phyloP scores from a whole-genome alignment of 2,888 invertebrate genomes.

The Diogma glabrata region DNA sequence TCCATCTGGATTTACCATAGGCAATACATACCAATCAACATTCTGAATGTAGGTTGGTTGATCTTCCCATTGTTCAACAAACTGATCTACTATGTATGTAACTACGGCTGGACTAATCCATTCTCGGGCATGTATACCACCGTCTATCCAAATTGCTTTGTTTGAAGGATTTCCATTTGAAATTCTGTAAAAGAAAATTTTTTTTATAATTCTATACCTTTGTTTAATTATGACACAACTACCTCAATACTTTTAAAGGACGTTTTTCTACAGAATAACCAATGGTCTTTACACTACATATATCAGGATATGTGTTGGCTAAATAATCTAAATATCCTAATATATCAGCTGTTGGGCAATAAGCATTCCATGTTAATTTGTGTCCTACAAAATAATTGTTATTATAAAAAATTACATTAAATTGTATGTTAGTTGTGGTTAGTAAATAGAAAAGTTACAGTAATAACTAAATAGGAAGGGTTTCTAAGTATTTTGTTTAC shows the following conservation, averaged over 20 bases:
- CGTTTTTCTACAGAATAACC: constrained; percentile 64
- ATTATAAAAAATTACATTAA: no score
- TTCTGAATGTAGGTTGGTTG: constrained; percentile 56
- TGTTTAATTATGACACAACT: constrained; percentile 17
- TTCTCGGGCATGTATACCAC: constrained; percentile 79
- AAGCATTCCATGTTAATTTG: constrained; percentile 65
- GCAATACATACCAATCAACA: constrained; percentile 71
- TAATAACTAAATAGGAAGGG: not conserved
- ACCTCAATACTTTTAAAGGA: constrained; percentile 52
- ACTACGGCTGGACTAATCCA: constrained; percentile 77
- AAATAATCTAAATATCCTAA: constrained; percentile 60
- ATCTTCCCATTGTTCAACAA: constrained; percentile 55
- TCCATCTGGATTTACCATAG: constrained; percentile 73
- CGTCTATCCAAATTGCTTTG: constrained; percentile 60
- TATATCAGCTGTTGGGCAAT: constrained; percentile 57
- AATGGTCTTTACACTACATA: constrained; percentile 59
- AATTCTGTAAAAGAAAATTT: constrained; percentile 37
- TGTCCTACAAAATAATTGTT: constrained; percentile 26
- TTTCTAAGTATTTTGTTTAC: constrained; percentile 25
- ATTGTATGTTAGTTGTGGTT: not conserved
- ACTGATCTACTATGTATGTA: constrained; percentile 59
- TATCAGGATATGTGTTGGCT: constrained; percentile 56
- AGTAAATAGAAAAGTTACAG: not conserved
- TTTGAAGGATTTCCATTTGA: constrained; percentile 53
- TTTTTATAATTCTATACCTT: not conserved